Evolutionary conservation across 2,113 vertebrate genomes (phyloP).

Genomic region (Triplophysa siluroides): DNA sequence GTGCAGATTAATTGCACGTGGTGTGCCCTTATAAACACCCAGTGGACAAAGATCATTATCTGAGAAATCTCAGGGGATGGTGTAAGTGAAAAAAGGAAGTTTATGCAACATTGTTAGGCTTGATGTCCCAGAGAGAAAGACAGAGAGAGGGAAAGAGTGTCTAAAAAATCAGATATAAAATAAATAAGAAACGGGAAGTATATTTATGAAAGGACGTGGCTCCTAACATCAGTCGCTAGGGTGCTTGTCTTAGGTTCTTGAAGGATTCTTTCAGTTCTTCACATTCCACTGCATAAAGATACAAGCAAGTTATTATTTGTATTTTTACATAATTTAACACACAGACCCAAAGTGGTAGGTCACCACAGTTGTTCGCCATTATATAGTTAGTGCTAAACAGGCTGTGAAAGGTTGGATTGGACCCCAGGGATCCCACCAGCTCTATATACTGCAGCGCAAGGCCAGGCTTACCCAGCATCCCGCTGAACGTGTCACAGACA

Average conservation of each 20-base stretch:
- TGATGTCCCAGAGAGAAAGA: not conserved
- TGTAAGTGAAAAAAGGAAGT: slow-evolving; percentile 31
- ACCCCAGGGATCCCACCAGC: slow-evolving; percentile 25
- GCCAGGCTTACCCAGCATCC: slow-evolving; percentile 47
- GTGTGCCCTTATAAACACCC: slow-evolving; percentile 46
- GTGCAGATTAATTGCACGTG: slow-evolving; percentile 45
- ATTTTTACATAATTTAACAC: not conserved
- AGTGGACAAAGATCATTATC: slow-evolving; percentile 39
- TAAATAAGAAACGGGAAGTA: not conserved
- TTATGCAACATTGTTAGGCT: slow-evolving; percentile 16
- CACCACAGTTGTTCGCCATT: slow-evolving; percentile 30
- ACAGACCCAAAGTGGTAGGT: slow-evolving; percentile 9
- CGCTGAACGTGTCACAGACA: not conserved
- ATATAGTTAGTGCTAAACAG: slow-evolving; percentile 43
- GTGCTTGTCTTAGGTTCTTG: too few relatives aligned
- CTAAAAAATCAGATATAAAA: not conserved
- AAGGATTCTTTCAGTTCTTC: too few relatives aligned
- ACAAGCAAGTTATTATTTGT: not conserved
- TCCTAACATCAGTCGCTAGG: too few relatives aligned
- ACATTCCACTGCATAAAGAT: too few relatives aligned
- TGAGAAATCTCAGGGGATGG: slow-evolving; percentile 3
- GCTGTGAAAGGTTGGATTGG: slow-evolving; percentile 41
- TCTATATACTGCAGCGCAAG: not conserved
- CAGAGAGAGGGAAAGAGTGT: not conserved
- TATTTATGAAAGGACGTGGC: too few relatives aligned